Evolutionary conservation across 2,888 invertebrate genomes (phyloP).

Genomic region (Sphinx pinastri): DNA sequence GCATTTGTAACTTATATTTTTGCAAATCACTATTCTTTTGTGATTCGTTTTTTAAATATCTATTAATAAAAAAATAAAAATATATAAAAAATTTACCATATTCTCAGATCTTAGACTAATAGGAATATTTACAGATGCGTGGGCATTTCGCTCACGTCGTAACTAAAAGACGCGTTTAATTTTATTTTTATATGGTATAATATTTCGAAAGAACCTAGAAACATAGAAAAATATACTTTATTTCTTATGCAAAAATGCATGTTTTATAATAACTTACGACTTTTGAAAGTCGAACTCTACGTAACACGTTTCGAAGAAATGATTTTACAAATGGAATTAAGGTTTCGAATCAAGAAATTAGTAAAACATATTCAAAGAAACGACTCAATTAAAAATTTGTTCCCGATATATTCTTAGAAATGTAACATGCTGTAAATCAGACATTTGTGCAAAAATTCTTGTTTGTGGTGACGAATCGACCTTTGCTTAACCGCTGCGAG

Average conservation of each 20-base stretch:
- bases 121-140: neutral
- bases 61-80: no score
- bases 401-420: neutral
- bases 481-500: neutral
- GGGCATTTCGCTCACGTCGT: neutral
- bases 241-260: neutral
- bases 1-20: no score
- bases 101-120: no score
- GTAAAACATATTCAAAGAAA: neutral
- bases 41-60: no score
- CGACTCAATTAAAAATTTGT: constrained; percentile 19
- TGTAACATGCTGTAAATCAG: neutral
- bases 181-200: neutral
- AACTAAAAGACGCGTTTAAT: neutral
- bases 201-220: neutral
- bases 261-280: neutral
- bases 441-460: constrained; percentile 1
- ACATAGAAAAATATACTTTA: neutral
- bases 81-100: no score
- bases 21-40: no score
- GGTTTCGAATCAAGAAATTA: neutral
- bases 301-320: neutral
- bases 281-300: constrained; percentile 2
- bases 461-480: constrained; percentile 13
- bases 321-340: neutral